Evolutionary conservation across 1,140 invertebrate genomes (phyloP), one percentile per base, ranked within the genome.

Genomic region (Apis dorsata): DNA sequence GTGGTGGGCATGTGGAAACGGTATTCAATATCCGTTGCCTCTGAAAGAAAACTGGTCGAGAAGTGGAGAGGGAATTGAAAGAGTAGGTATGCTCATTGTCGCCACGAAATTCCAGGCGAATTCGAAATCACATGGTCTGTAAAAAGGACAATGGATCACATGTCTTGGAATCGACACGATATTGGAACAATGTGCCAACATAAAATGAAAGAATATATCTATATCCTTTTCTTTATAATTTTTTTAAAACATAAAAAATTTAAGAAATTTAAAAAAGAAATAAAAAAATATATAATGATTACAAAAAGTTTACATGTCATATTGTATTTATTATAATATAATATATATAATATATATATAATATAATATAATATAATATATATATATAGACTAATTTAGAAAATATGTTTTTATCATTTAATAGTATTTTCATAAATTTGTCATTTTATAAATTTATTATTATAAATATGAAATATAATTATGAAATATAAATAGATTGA

Each of bases 1-100:
- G 92, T 93, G 92, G 90, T 81, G 90, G 86, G 92, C 92, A 93
- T 93, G 90, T 93, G 91, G 71, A 93, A 93, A 92, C 92, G 91
- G 90, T 92, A 92, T 93, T 92, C 92, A 92, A 93, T 93, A 93
- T 92, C 91, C 91, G 90, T 90, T 85, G 83, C 65, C 85, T 83
- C 85, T 71, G 51, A 44, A 72, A 77, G 81, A 59, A 49, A 81
- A 44, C 78, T n/a, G 72, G 57, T 24, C 44, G 60, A 21, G 17
- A 28, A n/a, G 24, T 44, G 13, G 21, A 19, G 57, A 8, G 21
- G 44, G 49, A 70, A 72, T 74, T 77, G 86, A 85, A 78, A 85
- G 81, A 55, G 72, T 60, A 84, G 91, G 91, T 88, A 91, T 88
- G 87, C 90, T 91, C 89, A 92, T 91, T 92, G 91, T 92, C 90